These are phyloP conservation scores for Eulemur albifrons DNA, from an alignment of 2,797 vertebrate species.

Conservation along the genomic window DNA sequence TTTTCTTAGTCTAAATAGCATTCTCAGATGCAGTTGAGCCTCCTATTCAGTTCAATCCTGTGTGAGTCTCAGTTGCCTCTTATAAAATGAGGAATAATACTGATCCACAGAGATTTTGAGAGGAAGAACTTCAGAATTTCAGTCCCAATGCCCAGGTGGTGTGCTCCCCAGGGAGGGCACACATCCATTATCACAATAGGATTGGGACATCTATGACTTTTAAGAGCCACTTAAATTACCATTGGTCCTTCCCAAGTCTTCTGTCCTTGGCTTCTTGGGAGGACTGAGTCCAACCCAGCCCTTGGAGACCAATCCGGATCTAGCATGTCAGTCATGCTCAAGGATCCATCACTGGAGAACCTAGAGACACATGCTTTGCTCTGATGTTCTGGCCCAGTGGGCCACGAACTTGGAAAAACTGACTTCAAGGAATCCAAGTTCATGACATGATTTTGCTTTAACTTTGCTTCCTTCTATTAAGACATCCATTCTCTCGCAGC, in stretches of 20 bases:
- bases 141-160: neutral
- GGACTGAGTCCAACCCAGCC: neutral
- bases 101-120: constrained; percentile 1
- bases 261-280: neutral
- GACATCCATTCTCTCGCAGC: neutral
- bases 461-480: neutral
- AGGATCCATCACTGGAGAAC: neutral
- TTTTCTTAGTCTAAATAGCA: neutral
- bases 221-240: neutral
- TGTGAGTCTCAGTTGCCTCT: constrained; percentile 1
- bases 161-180: neutral
- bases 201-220: neutral
- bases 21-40: neutral
- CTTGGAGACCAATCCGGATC: neutral
- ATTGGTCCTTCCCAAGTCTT: neutral
- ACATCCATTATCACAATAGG: neutral
- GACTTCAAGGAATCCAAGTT: neutral
- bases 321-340: neutral
- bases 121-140: neutral
- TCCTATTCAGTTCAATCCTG: neutral
- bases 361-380: neutral
- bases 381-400: neutral
- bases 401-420: neutral
- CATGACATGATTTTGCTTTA: neutral
- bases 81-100: constrained; percentile 29